Evolutionary conservation across 2,113 vertebrate genomes (phyloP).

Genomic region (Phasianus colchicus): DNA sequence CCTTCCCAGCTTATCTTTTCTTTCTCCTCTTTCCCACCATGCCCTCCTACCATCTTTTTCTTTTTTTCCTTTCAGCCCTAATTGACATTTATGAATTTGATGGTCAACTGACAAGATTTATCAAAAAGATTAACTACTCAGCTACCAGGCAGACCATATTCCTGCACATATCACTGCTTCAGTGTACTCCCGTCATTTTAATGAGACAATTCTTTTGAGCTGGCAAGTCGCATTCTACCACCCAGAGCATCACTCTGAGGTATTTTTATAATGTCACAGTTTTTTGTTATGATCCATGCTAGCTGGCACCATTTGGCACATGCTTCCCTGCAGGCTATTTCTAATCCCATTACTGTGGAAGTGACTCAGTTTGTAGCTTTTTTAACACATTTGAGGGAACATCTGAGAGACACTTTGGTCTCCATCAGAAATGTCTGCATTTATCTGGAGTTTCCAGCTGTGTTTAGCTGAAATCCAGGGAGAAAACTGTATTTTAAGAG

Average conservation of each 20-base stretch:
- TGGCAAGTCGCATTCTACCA: slow-evolving; percentile 60
- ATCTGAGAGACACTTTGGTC: slow-evolving; percentile 76
- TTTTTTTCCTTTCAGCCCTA: background rate
- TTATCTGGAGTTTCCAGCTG: slow-evolving; percentile 89
- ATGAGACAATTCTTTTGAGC: slow-evolving; percentile 70
- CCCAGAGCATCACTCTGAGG: slow-evolving; percentile 64
- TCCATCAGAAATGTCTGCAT: slow-evolving; percentile 76
- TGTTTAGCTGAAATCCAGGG: slow-evolving; percentile 79
- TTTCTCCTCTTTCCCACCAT: background rate
- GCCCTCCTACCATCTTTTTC: background rate
- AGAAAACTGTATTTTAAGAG: slow-evolving; percentile 74
- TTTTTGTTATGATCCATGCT: slow-evolving; percentile 75
- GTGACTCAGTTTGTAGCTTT: slow-evolving; percentile 75
- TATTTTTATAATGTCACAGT: slow-evolving; percentile 74
- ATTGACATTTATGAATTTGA: slow-evolving; percentile 49
- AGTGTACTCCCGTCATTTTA: slow-evolving; percentile 52
- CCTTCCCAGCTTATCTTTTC: rapidly evolving
- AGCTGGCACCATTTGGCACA: slow-evolving; percentile 67
- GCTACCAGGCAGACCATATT: slow-evolving; percentile 47
- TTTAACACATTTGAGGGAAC: slow-evolving; percentile 73
- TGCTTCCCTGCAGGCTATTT: slow-evolving; percentile 72
- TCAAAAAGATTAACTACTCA: slow-evolving; percentile 46
- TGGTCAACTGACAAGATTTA: slow-evolving; percentile 46
- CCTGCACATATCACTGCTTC: slow-evolving; percentile 54
- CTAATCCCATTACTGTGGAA: slow-evolving; percentile 77